phyloP scores from a whole-genome alignment of 2,797 vertebrate species.

The Gila robusta region DNA sequence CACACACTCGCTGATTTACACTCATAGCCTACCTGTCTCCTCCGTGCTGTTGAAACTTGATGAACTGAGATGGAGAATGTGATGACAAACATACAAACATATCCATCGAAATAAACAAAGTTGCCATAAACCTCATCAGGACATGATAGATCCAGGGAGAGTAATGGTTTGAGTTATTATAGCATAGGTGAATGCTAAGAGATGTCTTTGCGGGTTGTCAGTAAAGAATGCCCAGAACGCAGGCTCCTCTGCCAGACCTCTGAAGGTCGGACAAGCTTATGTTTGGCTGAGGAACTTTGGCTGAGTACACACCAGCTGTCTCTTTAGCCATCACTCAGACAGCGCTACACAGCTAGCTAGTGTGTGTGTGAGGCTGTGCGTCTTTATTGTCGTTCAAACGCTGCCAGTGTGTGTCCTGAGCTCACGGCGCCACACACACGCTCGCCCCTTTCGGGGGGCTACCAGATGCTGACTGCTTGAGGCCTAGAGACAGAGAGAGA shows the following conservation, averaged over 20 bases:
- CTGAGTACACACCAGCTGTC: conserved; percentile 66
- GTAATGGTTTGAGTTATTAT: conserved; percentile 58
- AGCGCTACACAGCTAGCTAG: conserved; percentile 38
- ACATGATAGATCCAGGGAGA: conserved; percentile 55
- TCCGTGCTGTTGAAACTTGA: conserved; percentile 43
- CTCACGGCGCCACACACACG: conserved; percentile 51
- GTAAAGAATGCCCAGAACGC: conserved; percentile 64
- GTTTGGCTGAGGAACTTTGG: conserved; percentile 63
- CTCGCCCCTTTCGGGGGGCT: conserved; percentile 61
- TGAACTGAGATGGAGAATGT: conserved; percentile 46
- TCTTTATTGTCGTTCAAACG: conserved; percentile 62
- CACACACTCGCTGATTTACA: conserved; percentile 30
- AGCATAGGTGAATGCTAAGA: conserved; percentile 56
- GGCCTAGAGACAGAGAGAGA: conserved; percentile 42
- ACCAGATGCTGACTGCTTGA: conserved; percentile 70
- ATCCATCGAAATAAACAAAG: conserved; percentile 46
- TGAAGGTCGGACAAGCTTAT: conserved; percentile 64
- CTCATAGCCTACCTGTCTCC: conserved; percentile 27
- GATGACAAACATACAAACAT: conserved; percentile 53
- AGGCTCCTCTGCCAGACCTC: conserved; percentile 58
- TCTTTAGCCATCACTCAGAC: conserved; percentile 63
- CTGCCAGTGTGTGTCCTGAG: conserved; percentile 58
- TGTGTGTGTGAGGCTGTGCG: conserved; percentile 42
- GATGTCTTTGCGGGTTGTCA: conserved; percentile 58
- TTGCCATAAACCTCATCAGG: conserved; percentile 47